Percentiles rank a stretch among this genome's conserved stretches.
phyloP scores from a whole-genome alignment of 2,113 vertebrate species.

The Mellivora capensis region DNA sequence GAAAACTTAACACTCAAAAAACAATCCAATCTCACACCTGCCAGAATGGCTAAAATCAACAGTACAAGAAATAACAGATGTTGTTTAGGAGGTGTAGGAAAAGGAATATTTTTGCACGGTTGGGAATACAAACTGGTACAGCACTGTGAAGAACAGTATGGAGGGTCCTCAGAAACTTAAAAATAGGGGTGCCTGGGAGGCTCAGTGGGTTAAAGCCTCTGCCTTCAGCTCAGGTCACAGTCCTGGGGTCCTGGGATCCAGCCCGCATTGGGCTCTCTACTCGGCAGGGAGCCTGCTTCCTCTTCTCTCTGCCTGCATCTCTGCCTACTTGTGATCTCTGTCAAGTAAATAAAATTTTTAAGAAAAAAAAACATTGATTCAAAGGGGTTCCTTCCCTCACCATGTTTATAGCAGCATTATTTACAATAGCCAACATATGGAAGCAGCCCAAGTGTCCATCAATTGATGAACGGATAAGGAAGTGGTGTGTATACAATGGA shows the following conservation, averaged over 20 bases:
- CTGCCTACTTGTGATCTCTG: no score
- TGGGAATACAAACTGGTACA: not conserved
- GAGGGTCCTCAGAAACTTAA: not conserved
- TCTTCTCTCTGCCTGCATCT: no score
- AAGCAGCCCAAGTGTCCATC: not conserved
- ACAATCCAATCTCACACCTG: not conserved
- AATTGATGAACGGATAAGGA: not conserved
- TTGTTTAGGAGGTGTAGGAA: not conserved
- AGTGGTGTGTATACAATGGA: not conserved
- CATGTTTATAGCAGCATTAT: not conserved
- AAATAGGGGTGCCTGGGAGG: not conserved
- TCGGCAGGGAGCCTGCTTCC: no score
- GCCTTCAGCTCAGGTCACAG: no score
- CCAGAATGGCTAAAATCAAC: not conserved
- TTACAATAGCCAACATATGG: not conserved
- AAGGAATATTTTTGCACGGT: not conserved
- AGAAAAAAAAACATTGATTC: not conserved
- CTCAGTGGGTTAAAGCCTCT: no score
- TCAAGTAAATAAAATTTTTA: no score
- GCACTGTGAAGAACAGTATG: not conserved
- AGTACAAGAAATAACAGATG: not conserved
- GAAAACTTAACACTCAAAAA: not conserved
- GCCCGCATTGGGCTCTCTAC: no score
- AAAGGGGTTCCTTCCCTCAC: not conserved
- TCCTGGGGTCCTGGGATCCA: no score